phyloP scores from a whole-genome alignment of 2,888 invertebrate genomes.

The Taphrorychus bicolor region DNA sequence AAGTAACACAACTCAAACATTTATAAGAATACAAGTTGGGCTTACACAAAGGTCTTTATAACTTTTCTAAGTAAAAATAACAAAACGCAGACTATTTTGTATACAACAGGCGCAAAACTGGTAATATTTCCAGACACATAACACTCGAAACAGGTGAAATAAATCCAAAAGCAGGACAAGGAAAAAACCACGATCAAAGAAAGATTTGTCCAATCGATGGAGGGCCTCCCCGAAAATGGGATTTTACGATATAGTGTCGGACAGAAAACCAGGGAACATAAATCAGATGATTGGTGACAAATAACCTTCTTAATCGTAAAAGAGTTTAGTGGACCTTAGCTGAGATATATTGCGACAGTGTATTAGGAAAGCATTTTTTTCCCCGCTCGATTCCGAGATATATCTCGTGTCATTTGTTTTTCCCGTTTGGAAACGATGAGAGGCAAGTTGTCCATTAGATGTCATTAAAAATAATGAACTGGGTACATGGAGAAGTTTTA shows the following conservation, averaged over 20 bases:
- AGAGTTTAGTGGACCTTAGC: slow-evolving; percentile 7
- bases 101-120: no score
- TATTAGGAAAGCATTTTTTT: neutral
- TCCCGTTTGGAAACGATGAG: no score
- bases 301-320: slow-evolving; percentile 22
- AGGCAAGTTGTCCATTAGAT: neutral
- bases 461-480: neutral
- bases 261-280: slow-evolving; percentile 15
- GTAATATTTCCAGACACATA: no score
- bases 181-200: slow-evolving; percentile 11
- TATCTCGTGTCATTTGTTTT: neutral
- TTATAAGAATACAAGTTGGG: no score
- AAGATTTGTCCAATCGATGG: slow-evolving; percentile 18
- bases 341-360: slow-evolving; percentile 5
- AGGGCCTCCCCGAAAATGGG: slow-evolving; percentile 11
- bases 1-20: no score
- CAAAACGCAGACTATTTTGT: no score
- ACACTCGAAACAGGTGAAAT: neutral
- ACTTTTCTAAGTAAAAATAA: no score
- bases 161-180: neutral
- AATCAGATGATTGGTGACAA: slow-evolving; percentile 27
- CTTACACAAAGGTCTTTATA: no score
- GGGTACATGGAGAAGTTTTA: neutral
- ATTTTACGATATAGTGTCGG: slow-evolving; percentile 11
- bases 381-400: neutral